A percentile compares a stretch with the other conserved stretches of the same genome.
phyloP scores from a whole-genome alignment of 2,113 vertebrate species.

The Scomber colias region DNA sequence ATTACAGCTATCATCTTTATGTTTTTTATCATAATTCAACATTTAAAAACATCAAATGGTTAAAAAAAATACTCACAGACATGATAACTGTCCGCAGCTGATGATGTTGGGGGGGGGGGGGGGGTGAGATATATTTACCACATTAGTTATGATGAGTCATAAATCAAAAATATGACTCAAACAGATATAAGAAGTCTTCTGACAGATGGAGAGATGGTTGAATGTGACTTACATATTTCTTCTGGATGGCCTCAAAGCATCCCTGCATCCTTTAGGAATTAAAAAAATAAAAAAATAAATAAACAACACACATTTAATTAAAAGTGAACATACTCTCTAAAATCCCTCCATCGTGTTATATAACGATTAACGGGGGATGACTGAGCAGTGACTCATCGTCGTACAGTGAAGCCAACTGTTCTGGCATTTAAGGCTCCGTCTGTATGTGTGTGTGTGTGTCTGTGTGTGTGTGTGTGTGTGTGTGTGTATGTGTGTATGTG shows the following conservation, averaged over 20 bases:
- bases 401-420: neutral
- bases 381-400: neutral
- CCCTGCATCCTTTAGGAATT: constrained; percentile 91
- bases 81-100: constrained; percentile 92
- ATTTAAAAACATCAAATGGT: neutral
- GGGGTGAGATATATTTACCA: neutral
- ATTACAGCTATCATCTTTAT: neutral
- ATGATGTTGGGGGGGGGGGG: neutral
- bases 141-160: neutral
- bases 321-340: too few species aligned
- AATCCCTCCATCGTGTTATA: neutral
- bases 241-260: constrained; percentile 96
- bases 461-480: too few species aligned
- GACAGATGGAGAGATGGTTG: neutral
- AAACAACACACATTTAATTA: neutral
- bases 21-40: neutral
- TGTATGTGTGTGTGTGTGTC: too few species aligned
- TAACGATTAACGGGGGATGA: neutral
- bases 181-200: neutral
- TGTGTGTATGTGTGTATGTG: too few species aligned
- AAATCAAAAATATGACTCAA: neutral
- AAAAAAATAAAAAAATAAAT: neutral
- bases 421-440: neutral
- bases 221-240: constrained; percentile 92
- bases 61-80: constrained; percentile 90